Percentiles rank a stretch among this genome's conserved stretches.
phyloP scores from a whole-genome alignment of 2,888 invertebrate genomes.

The Phengaris alcon region DNA sequence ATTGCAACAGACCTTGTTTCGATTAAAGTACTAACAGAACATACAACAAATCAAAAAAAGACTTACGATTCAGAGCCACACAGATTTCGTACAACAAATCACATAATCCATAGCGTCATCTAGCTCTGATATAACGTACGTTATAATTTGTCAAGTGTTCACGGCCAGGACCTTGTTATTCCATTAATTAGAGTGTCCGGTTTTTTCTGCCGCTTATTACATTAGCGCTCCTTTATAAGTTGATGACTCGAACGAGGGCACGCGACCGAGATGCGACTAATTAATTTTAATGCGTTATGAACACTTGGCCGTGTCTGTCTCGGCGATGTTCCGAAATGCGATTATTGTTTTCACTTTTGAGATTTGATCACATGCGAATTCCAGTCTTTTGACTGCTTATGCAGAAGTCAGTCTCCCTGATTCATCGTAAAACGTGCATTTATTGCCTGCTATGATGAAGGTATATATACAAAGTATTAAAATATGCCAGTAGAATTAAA shows the following conservation, averaged over 20 bases:
- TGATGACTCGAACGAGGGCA: slow-evolving; percentile 62
- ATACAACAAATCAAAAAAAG: too few species aligned
- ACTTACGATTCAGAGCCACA: not conserved
- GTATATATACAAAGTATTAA: not conserved
- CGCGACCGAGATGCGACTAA: slow-evolving; percentile 52
- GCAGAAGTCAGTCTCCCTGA: not conserved
- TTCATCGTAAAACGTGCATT: not conserved
- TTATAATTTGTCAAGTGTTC: slow-evolving; percentile 44
- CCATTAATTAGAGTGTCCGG: slow-evolving; percentile 75
- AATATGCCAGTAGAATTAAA: too few species aligned
- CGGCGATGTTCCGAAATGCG: not conserved
- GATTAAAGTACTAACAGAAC: too few species aligned
- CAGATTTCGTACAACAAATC: not conserved
- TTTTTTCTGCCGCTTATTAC: slow-evolving; percentile 71
- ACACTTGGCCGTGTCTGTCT: slow-evolving; percentile 39
- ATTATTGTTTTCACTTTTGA: not conserved
- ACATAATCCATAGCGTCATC: not conserved
- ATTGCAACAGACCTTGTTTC: too few species aligned
- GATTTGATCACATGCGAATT: not conserved
- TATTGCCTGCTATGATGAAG: not conserved
- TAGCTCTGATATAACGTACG: slow-evolving; percentile 40
- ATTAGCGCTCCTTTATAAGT: slow-evolving; percentile 60
- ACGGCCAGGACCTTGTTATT: slow-evolving; percentile 66
- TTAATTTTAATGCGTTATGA: slow-evolving; percentile 51
- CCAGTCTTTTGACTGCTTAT: not conserved